Evolutionary conservation across 2,113 vertebrate genomes (phyloP).

Genomic region (Malurus elegans): DNA sequence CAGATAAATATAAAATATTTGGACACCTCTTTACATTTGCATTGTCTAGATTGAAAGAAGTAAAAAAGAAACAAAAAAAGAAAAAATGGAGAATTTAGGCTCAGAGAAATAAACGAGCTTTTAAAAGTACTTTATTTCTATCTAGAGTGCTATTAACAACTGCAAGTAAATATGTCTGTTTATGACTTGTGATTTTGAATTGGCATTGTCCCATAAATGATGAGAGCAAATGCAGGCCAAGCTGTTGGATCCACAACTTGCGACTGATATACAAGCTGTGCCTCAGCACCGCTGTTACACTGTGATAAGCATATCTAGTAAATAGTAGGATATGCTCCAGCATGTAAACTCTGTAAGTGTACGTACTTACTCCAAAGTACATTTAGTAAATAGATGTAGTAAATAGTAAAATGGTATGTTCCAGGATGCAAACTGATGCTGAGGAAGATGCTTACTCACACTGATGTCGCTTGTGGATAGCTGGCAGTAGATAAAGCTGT

Average conservation of each 20-base stretch:
- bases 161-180: not conserved
- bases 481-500: not conserved
- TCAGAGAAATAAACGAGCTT: not conserved
- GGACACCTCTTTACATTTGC: not conserved
- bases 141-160: not conserved
- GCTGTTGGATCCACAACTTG: not conserved
- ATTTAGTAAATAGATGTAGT: not conserved
- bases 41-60: not conserved
- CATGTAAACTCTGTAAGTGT: not conserved
- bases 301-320: not conserved
- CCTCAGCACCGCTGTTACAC: not conserved
- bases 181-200: not conserved
- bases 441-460: not conserved
- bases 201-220: not conserved
- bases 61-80: not conserved
- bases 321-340: not conserved
- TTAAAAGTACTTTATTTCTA: not conserved
- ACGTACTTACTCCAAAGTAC: not conserved
- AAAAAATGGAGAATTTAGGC: not conserved
- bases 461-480: rapidly evolving
- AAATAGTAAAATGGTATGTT: not conserved
- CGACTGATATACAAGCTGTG: not conserved
- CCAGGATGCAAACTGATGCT: not conserved
- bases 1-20: not conserved
- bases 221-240: not conserved